phyloP scores from a whole-genome alignment of 2,113 vertebrate species.

The Psephotus haematonotus region DNA sequence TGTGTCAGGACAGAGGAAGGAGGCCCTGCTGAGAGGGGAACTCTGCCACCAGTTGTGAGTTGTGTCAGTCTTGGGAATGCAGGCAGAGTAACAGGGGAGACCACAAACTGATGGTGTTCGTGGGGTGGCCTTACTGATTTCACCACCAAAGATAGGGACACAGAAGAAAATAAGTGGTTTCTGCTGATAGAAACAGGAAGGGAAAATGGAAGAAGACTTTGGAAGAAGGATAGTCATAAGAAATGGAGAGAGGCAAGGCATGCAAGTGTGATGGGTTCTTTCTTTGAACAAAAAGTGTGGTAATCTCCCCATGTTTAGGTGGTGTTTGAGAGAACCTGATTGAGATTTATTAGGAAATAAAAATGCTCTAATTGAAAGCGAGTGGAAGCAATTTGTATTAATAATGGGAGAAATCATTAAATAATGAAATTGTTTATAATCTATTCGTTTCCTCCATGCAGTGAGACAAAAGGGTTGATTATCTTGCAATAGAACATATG shows the following conservation, averaged over 20 bases:
- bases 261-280: neutral
- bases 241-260: neutral
- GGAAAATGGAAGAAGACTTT: neutral
- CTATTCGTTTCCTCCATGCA: constrained; percentile 61
- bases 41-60: neutral
- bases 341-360: constrained; percentile 75
- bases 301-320: constrained; percentile 20
- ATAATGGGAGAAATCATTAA: constrained; percentile 70
- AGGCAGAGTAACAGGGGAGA: neutral
- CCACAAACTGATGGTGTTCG: neutral
- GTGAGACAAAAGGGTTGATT: constrained; percentile 64
- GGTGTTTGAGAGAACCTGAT: constrained; percentile 50
- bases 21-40: neutral
- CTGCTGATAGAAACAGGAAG: neutral
- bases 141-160: neutral
- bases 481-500: constrained; percentile 4
- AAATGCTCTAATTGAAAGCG: constrained; percentile 69
- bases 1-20: neutral
- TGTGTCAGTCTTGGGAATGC: neutral
- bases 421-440: constrained; percentile 64
- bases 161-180: neutral
- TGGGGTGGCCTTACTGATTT: neutral
- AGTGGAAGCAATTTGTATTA: constrained; percentile 72
- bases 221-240: neutral
- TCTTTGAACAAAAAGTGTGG: neutral